Evolutionary conservation across 2,113 vertebrate species (phyloP).

Genomic region (Campylomormyrus numenius): DNA sequence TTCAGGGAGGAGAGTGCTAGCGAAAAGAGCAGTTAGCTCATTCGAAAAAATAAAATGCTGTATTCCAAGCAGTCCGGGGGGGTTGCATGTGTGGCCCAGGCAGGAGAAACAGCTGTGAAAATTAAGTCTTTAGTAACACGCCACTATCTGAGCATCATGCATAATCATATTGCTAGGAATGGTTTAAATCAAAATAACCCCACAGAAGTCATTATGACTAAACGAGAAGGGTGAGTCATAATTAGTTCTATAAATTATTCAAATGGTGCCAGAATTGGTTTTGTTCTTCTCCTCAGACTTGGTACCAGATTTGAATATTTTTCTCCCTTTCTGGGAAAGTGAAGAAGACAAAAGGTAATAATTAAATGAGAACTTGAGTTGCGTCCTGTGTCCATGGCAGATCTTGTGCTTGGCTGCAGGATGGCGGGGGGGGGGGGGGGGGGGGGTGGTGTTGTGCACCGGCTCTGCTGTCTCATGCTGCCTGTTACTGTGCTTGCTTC

Average conservation of each 20-base stretch:
- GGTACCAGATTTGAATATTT: not conserved
- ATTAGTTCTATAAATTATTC: not conserved
- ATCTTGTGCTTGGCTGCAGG: slow-evolving; percentile 58
- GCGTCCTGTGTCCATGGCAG: slow-evolving; percentile 32
- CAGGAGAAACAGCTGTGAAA: not conserved
- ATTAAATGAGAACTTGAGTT: slow-evolving; percentile 37
- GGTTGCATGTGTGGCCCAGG: not conserved
- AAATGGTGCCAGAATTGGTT: not conserved
- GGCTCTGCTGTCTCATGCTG: not conserved
- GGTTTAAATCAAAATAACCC: not conserved
- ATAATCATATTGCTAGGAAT: not conserved
- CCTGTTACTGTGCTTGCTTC: not conserved
- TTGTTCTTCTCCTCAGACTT: not conserved
- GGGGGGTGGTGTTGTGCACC: too few species aligned
- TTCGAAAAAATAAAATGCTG: not conserved
- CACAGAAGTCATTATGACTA: not conserved
- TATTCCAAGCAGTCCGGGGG: not conserved
- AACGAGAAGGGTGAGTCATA: not conserved
- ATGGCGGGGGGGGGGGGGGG: slow-evolving; percentile 11
- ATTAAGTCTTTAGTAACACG: not conserved
- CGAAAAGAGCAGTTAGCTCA: not conserved
- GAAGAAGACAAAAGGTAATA: slow-evolving; percentile 30
- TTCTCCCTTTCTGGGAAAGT: slow-evolving; percentile 7
- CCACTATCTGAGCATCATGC: too few species aligned
- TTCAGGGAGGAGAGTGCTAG: not conserved